phyloP scores from a whole-genome alignment of 2,797 vertebrate genomes.

The Staurois parvus region DNA sequence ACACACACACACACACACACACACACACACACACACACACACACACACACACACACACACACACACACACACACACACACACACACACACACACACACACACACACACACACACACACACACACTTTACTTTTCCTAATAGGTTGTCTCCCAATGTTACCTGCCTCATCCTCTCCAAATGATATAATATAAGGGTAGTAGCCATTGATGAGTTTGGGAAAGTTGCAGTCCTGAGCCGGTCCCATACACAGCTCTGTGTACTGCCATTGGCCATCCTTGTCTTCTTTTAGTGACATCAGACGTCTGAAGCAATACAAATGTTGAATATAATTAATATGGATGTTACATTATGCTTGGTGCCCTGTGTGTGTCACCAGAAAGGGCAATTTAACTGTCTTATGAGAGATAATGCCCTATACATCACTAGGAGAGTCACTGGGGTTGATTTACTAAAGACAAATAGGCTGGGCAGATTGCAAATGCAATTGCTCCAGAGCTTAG shows the following conservation, averaged over 20 bases:
- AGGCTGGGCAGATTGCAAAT: no score
- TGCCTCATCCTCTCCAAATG: constrained; percentile 82
- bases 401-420: no score
- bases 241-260: constrained; percentile 86
- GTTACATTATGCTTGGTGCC: no score
- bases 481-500: no score
- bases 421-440: neutral
- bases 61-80: no score
- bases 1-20: no score
- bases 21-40: no score
- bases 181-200: constrained; percentile 82
- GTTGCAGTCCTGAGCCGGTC: constrained; percentile 74
- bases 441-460: no score
- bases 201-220: constrained; percentile 81
- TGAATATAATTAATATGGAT: neutral
- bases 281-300: constrained; percentile 84
- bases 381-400: no score
- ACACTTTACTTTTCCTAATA: neutral
- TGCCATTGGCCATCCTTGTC: constrained; percentile 75
- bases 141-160: constrained; percentile 66
- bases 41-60: no score
- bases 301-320: constrained; percentile 66
- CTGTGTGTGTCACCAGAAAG: neutral
- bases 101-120: no score
- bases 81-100: no score